Evolutionary conservation across 2,888 invertebrate species (phyloP).

Genomic region (Chaetoderma sp.): DNA sequence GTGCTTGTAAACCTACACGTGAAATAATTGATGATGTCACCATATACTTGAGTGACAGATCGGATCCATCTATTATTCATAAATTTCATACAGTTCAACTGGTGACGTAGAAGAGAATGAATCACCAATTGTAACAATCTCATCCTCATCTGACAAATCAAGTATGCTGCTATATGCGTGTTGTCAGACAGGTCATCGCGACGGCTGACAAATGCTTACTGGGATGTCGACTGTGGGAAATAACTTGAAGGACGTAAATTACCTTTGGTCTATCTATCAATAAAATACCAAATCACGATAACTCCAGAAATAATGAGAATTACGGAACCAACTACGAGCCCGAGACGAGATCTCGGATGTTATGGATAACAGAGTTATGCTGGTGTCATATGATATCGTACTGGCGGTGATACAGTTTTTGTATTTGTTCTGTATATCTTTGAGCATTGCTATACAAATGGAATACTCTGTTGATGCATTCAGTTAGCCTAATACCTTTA

Average conservation of each 20-base stretch:
- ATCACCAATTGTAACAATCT: too few relatives aligned
- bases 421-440: background rate
- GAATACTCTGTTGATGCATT: background rate
- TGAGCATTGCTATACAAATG: background rate
- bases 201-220: background rate
- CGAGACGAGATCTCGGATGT: background rate
- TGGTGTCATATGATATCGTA: background rate
- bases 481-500: background rate
- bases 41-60: too few relatives aligned
- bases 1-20: too few relatives aligned
- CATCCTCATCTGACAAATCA: constrained; percentile 1
- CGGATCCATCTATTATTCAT: too few relatives aligned
- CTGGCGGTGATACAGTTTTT: background rate
- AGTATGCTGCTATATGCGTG: background rate
- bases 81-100: too few relatives aligned
- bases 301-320: background rate
- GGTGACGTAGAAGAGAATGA: too few relatives aligned
- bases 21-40: too few relatives aligned
- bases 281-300: background rate
- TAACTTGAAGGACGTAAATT: background rate
- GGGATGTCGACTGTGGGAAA: background rate
- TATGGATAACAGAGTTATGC: background rate
- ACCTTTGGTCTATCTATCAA: background rate
- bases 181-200: background rate
- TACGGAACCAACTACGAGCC: background rate